Conservation (phyloP, 2,888 invertebrate genomes). For the Orthosia cruda region DNA sequence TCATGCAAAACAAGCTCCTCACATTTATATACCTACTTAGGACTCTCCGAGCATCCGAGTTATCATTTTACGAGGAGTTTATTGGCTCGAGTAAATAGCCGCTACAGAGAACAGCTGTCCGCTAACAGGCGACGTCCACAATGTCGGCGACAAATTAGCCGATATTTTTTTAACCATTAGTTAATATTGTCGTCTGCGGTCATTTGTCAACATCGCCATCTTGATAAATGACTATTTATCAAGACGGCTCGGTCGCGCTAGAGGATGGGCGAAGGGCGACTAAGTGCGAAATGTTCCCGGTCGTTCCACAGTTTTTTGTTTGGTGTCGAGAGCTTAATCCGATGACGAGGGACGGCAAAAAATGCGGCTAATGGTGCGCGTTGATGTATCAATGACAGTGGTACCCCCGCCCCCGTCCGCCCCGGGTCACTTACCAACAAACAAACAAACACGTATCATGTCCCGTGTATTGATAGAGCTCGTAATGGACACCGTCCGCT, state of each 20-base stretch:
- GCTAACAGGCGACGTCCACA: neutral
- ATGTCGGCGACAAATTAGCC: constrained; percentile 24
- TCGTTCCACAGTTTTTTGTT: constrained; percentile 71
- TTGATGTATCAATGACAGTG: constrained; percentile 72
- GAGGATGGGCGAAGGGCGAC: constrained; percentile 40
- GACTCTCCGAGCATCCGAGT: constrained; percentile 10
- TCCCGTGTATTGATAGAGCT: constrained; percentile 22
- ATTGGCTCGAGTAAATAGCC: constrained; percentile 22
- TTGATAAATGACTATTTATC: too few relatives aligned
- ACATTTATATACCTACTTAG: constrained; percentile 16
- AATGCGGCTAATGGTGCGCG: constrained; percentile 72
- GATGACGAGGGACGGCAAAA: constrained; percentile 72
- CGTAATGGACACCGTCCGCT: constrained; percentile 48
- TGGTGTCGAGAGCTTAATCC: constrained; percentile 74
- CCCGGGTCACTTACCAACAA: constrained; percentile 34
- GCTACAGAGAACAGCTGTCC: constrained; percentile 18
- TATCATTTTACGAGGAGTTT: constrained; percentile 52
- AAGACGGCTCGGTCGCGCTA: constrained; percentile 63
- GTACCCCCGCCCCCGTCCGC: constrained; percentile 29
- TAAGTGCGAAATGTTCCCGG: constrained; percentile 79
- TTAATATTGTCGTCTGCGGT: constrained; percentile 14
- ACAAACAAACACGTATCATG: constrained; percentile 62
- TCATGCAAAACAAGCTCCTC: constrained; percentile 28
- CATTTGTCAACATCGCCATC: constrained; percentile 43
- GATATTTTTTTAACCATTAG: constrained; percentile 1